Percentiles rank a stretch among this genome's conserved stretches.
Conservation (phyloP, 2,113 vertebrate genomes). For the Lota lota region DNA sequence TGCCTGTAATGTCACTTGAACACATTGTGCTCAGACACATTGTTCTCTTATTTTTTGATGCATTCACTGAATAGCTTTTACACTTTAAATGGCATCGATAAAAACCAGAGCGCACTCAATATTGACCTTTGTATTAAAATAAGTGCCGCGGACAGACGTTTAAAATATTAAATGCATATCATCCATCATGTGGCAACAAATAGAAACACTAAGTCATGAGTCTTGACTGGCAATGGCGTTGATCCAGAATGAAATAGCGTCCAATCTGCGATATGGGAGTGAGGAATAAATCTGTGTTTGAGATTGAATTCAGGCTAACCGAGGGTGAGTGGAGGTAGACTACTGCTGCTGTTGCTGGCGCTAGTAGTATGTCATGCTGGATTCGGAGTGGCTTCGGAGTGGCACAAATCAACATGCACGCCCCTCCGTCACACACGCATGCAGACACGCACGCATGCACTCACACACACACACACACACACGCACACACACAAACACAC, state of each 20-base stretch:
- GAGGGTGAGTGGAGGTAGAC: slow-evolving; percentile 21
- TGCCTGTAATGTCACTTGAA: too few species aligned
- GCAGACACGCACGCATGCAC: not conserved
- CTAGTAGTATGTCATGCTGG: slow-evolving; percentile 28
- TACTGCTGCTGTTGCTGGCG: slow-evolving; percentile 10
- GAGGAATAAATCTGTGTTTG: slow-evolving; percentile 18
- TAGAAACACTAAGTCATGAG: too few species aligned
- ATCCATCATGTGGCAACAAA: too few species aligned
- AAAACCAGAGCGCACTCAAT: too few species aligned
- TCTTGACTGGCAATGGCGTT: not conserved
- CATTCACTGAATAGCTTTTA: too few species aligned
- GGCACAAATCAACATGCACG: slow-evolving; percentile 32
- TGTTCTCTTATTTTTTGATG: too few species aligned
- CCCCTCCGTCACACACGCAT: not conserved
- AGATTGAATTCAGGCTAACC: slow-evolving; percentile 27
- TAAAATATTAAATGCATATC: too few species aligned
- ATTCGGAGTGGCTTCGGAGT: slow-evolving; percentile 26
- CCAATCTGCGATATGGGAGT: slow-evolving; percentile 9
- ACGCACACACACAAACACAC: not conserved
- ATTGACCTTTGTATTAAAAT: too few species aligned
- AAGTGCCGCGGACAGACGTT: too few species aligned
- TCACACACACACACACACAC: not conserved
- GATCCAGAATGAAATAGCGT: slow-evolving; percentile 1
- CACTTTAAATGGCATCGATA: too few species aligned
- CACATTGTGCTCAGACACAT: too few species aligned